Base-by-base conservation (phyloP, 1,140 invertebrate genomes). In the Papilio helenus region DNA sequence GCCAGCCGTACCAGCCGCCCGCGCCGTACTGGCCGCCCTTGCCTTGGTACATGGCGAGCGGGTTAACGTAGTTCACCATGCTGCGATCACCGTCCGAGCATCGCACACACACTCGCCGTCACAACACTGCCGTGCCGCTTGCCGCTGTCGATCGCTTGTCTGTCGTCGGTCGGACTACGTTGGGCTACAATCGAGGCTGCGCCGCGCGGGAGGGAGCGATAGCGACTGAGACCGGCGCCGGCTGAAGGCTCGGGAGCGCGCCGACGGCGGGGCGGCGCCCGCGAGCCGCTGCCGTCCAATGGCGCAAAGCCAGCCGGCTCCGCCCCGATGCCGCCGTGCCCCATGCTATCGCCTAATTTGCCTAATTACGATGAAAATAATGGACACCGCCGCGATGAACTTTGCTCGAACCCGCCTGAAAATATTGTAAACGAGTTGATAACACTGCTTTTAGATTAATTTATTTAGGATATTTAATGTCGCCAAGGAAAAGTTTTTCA, bases 31-130 rank as follows among this genome's bases (percentile, higher is more conserved):
- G 92, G 80, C 93, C 93, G 87, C 95, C 92, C 88, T 95, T 95
- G 88, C 95, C 95, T 87, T 95, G 94, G 89, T 95, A 96, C 95
- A 96, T 95, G 84, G 95, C 94, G 87, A 95, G 91, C 85, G 95
- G 93, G 80, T 95, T 95, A 78, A 95, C 95, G 93, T 95, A 96
- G 79, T 95, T 96, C 91, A 96, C 95, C 95, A 96, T 96, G 86
- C 89, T 92, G 90, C 82, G 88, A 87, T 90, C 91, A 94, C 90
- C 85, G 91, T 92, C 91, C 90, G 83, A 83, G 89, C 93, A 93
- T 93, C 83, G 85, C 93, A 92, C 90, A 90, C 79, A 89, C 92
- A 91, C 88, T 89, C 90, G 89, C 85, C 79, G 88, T 86, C 90
- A 93, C 92, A 89, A 90, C 89, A 92, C 90, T 85, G 83, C 84